phyloP scores from a whole-genome alignment of 2,113 vertebrate species.

The Nematolebias whitei region DNA sequence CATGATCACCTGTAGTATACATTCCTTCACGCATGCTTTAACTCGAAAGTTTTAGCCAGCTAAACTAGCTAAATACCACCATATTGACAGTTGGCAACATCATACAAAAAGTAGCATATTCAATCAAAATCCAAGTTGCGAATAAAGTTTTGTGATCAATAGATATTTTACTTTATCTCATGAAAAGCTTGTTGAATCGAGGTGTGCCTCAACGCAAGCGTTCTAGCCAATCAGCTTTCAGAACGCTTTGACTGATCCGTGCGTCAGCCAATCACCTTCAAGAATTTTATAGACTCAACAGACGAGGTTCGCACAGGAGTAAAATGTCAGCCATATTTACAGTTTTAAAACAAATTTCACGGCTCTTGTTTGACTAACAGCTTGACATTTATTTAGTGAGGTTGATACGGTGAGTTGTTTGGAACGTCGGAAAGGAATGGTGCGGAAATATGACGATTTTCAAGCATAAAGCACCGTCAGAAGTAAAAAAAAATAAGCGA shows the following conservation, averaged over 20 bases:
- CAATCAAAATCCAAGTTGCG: background rate
- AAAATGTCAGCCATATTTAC: constrained; percentile 85
- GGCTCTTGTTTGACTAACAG: constrained; percentile 11
- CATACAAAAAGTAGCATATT: background rate
- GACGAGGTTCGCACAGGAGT: constrained; percentile 68
- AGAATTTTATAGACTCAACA: constrained; percentile 35
- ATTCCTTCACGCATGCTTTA: constrained; percentile 40
- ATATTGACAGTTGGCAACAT: background rate
- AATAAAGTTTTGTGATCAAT: background rate
- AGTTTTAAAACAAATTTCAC: constrained; percentile 65
- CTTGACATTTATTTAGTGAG: background rate
- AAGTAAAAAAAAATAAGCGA: constrained; percentile 47
- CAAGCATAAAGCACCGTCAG: constrained; percentile 8
- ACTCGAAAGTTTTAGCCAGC: background rate
- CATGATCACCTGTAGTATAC: constrained; percentile 15
- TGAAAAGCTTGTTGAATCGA: constrained; percentile 34
- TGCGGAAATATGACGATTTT: background rate
- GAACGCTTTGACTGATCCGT: constrained; percentile 38
- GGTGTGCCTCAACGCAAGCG: constrained; percentile 26
- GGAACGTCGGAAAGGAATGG: background rate
- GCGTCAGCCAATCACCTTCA: constrained; percentile 54
- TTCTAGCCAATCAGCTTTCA: constrained; percentile 64
- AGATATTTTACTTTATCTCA: constrained; percentile 56
- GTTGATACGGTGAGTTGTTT: too few relatives aligned
- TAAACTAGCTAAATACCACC: background rate